Evolutionary conservation across 2,113 vertebrate species (phyloP).

Genomic region (Hoplias malabaricus): DNA sequence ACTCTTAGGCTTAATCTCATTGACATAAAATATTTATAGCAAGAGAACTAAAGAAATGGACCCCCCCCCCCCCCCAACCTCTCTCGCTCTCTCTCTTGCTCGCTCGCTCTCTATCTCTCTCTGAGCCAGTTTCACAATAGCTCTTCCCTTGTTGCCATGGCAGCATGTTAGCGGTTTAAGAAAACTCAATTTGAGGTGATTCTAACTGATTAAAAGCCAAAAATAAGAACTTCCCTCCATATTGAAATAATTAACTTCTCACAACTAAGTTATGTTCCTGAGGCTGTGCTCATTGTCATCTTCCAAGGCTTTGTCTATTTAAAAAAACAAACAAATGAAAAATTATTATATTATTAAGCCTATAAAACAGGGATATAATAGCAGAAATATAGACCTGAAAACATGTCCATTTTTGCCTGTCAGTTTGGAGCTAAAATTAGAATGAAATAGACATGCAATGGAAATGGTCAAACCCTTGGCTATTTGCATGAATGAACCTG

Average conservation of each 20-base stretch:
- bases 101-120: not conserved
- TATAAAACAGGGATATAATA: not conserved
- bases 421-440: not conserved
- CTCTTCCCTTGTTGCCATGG: constrained; percentile 33
- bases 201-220: constrained; percentile 20
- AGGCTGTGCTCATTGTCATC: not conserved
- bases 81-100: not conserved
- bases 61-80: too few relatives aligned
- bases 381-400: not conserved
- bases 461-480: not conserved
- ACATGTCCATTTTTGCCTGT: not conserved
- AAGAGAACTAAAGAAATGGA: not conserved
- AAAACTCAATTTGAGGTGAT: constrained; percentile 22
- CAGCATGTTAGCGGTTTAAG: not conserved
- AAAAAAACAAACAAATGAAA: constrained; percentile 2
- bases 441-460: not conserved
- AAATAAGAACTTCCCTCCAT: not conserved
- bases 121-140: constrained; percentile 1
- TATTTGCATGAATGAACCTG: not conserved
- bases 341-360: not conserved
- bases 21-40: too few relatives aligned
- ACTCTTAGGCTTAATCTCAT: not conserved
- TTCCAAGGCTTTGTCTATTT: not conserved
- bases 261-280: not conserved
- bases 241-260: not conserved